Evolutionary conservation across 2,113 vertebrate species (phyloP).

Genomic region (Paraplagusia blochii): DNA sequence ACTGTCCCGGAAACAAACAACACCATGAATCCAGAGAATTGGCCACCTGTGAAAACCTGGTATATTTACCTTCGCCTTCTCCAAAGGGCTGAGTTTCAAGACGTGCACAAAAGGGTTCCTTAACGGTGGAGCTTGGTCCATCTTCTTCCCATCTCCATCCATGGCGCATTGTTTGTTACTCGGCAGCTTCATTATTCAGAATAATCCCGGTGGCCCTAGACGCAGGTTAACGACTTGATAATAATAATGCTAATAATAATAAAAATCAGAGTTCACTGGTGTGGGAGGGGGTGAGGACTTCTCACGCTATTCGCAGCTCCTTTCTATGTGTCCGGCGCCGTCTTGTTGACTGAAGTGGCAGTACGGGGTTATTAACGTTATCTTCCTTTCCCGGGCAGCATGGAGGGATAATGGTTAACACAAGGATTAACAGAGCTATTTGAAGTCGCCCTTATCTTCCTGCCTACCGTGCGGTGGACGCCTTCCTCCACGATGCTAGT

Average conservation of each 20-base stretch:
- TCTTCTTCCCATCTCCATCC: slow-evolving; percentile 76
- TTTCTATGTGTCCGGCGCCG: slow-evolving; percentile 31
- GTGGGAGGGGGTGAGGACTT: slow-evolving; percentile 5
- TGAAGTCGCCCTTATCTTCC: slow-evolving; percentile 50
- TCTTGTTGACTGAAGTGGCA: slow-evolving; percentile 59
- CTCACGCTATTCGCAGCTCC: slow-evolving; percentile 33
- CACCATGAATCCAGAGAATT: not conserved
- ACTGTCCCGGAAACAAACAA: not conserved
- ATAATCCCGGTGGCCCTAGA: slow-evolving; percentile 3
- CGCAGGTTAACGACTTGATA: not conserved
- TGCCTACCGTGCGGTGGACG: slow-evolving; percentile 54
- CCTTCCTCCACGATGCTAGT: slow-evolving; percentile 52
- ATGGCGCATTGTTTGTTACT: slow-evolving; percentile 67
- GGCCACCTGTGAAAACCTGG: too few species aligned
- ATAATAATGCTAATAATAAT: too few species aligned
- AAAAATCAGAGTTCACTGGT: not conserved
- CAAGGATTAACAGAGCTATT: slow-evolving; percentile 67
- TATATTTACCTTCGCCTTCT: slow-evolving; percentile 84
- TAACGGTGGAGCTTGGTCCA: slow-evolving; percentile 80
- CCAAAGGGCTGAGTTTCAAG: slow-evolving; percentile 79
- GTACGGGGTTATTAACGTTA: slow-evolving; percentile 58
- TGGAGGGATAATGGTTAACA: slow-evolving; percentile 64
- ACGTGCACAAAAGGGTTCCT: slow-evolving; percentile 90
- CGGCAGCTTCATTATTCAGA: slow-evolving; percentile 78
- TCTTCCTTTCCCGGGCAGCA: slow-evolving; percentile 54